Evolutionary conservation across 2,888 invertebrate genomes (phyloP), one percentile per base, ranked within the genome.

Genomic region (Nasonovia ribisnigri): DNA sequence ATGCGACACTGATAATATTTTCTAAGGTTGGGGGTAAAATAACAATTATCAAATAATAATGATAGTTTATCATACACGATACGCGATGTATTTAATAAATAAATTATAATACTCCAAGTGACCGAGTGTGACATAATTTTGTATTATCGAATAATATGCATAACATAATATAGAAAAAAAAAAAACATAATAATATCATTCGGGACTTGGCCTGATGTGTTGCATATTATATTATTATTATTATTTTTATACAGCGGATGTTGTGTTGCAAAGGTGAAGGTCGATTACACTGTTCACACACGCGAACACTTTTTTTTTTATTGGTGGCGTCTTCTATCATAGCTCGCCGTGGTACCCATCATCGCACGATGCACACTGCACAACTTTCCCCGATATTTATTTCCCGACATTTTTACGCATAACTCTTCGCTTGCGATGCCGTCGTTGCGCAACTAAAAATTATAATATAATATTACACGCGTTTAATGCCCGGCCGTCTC

Each of bases 221-320:
- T 46, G 60, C 26, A 77, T 77, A 36, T 13, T 13, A n/a, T 67
- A 67, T 60, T 67, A 46, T 60, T 57, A 57, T 54, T 54, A 54
- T 51, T 20, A 51, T 54, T 54, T 5, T 24, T 36, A 46, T 24
- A 20, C 29, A 29, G 48, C 84, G 84, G 89, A 89, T 84, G 43
- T 84, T 8, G 42, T 51, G 60, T 60, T 13, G 90, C 42, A 90
- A 87, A 93, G 93, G 93, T 90, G 93, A 93, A 93, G 93, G 93
- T 93, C 90, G 93, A 57, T 57, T 88, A 92, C 88, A 51, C 67
- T 16, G 92, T 67, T 88, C 43, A 89, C 90, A 60, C 89, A 24
- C 16, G 36, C 87, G 26, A 84, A 92, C 51, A 51, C 48, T 20
- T 77, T 29, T 36, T 36, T 42, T 48, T 92, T 67, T 77, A 88